These are phyloP conservation scores for Cerastis rubricosa DNA, from an alignment of 2,888 invertebrate genomes.

Conservation along the genomic window DNA sequence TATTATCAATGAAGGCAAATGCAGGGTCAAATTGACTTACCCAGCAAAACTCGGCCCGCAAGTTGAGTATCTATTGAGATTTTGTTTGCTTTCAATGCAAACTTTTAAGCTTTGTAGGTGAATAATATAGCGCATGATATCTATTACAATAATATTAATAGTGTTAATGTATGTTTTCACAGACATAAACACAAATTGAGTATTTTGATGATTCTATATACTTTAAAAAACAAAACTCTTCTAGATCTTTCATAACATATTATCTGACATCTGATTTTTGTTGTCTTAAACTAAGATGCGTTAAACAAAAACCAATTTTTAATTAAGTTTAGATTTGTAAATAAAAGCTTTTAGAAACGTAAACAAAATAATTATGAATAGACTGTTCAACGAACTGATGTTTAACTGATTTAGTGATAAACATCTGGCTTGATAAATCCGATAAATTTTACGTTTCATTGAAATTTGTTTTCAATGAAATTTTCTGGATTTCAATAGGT, in stretches of 20 bases:
- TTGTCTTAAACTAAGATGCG: neutral
- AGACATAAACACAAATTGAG: neutral
- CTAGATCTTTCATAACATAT: neutral
- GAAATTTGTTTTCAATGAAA: neutral
- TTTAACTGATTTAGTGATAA: conserved; percentile 14
- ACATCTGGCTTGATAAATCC: conserved; percentile 11
- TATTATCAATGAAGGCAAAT: too few relatives aligned
- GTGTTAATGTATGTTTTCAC: neutral
- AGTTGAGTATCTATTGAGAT: too few relatives aligned
- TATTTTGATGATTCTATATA: neutral
- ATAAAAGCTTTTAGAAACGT: neutral
- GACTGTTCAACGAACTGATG: conserved; percentile 1
- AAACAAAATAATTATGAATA: neutral
- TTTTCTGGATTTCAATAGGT: neutral
- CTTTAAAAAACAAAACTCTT: neutral
- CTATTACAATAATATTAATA: too few relatives aligned
- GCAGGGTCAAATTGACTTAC: too few relatives aligned
- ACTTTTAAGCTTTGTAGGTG: too few relatives aligned
- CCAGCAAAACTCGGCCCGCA: too few relatives aligned
- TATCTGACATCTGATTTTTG: neutral
- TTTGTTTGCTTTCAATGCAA: too few relatives aligned
- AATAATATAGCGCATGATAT: too few relatives aligned
- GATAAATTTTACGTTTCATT: conserved; percentile 17
- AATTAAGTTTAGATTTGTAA: neutral
- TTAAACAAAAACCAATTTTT: conserved; percentile 3